A percentile compares a stretch with the other conserved stretches of the same genome.
phyloP scores from a whole-genome alignment of 2,888 invertebrate genomes.

The Nebria salina region DNA sequence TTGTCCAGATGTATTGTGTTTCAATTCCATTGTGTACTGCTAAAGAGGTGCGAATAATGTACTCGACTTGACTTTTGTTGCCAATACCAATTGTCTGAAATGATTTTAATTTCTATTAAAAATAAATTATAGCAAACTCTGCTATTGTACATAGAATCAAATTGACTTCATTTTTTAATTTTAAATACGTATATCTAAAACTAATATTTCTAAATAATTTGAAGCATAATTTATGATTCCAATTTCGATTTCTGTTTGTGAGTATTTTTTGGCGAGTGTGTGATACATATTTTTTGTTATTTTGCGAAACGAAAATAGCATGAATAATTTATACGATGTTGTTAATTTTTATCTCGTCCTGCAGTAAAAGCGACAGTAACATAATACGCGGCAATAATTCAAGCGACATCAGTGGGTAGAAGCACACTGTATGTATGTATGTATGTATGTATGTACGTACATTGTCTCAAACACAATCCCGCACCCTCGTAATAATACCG shows the following conservation, averaged over 20 bases:
- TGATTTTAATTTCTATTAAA: no score
- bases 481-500: slow-evolving; percentile 30
- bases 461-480: no score
- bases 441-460: no score
- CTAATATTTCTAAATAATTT: no score
- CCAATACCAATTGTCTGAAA: no score
- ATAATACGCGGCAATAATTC: slow-evolving; percentile 42
- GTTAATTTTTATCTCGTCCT: slow-evolving; percentile 44
- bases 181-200: no score
- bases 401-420: not conserved
- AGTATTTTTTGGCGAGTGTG: not conserved
- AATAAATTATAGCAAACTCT: no score
- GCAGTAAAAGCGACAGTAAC: slow-evolving; percentile 45
- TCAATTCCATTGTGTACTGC: not conserved
- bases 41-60: not conserved
- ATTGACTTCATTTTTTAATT: no score
- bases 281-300: slow-evolving; percentile 45
- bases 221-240: no score
- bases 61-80: not conserved
- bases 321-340: slow-evolving; percentile 43
- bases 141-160: no score
- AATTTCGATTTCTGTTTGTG: no score
- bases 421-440: not conserved
- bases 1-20: not conserved
- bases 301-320: slow-evolving; percentile 43